These are phyloP conservation scores for Brachypteracias leptosomus DNA, from an alignment of 2,113 vertebrate species.

Conservation along the genomic window DNA sequence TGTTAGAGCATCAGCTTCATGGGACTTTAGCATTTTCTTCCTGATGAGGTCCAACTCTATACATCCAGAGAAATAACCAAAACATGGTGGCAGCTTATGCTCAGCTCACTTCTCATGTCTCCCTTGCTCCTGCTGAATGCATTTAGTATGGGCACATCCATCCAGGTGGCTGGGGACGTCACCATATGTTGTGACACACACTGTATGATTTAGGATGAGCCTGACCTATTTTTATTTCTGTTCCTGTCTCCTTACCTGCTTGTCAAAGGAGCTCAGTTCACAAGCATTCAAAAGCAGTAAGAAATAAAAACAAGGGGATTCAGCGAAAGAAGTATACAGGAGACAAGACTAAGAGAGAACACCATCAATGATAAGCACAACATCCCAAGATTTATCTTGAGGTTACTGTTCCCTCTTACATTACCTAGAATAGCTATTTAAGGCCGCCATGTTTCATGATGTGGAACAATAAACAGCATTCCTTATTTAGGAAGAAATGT, in stretches of 20 bases:
- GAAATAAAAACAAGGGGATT: not conserved
- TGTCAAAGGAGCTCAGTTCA: not conserved
- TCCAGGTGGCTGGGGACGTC: not conserved
- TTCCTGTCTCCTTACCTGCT: not conserved
- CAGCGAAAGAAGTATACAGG: not conserved
- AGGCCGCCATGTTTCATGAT: not conserved
- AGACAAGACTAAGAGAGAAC: not conserved
- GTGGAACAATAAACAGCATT: not conserved
- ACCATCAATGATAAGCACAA: not conserved
- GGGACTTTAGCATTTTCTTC: not conserved
- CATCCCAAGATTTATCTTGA: not conserved
- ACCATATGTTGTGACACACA: not conserved
- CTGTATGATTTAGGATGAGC: not conserved
- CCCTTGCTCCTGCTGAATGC: accelerated
- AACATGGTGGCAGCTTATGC: not conserved
- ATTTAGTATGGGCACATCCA: not conserved
- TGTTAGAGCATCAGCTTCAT: not conserved
- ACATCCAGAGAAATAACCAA: not conserved
- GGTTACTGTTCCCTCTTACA: not conserved
- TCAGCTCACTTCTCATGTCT: not conserved
- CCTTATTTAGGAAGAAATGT: not conserved
- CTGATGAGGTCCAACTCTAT: not conserved
- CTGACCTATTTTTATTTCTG: not conserved
- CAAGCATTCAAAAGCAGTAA: not conserved
- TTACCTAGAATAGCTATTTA: not conserved